A percentile compares a stretch with the other conserved stretches of the same genome.
These are phyloP conservation scores for Brachyhypopomus gauderio DNA, from an alignment of 2,113 vertebrate species.

Conservation along the genomic window DNA sequence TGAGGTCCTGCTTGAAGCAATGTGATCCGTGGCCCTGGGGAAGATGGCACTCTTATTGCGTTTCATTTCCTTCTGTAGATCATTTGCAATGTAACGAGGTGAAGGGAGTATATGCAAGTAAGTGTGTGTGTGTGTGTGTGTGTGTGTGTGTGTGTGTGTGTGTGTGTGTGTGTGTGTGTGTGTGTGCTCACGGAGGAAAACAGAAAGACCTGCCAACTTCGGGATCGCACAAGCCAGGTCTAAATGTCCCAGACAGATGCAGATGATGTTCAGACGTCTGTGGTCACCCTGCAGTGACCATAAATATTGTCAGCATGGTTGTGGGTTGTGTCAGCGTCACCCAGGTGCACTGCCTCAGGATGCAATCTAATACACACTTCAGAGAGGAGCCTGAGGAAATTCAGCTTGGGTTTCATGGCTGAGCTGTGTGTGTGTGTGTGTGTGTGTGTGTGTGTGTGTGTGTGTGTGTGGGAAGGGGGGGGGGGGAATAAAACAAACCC, in stretches of 20 bases:
- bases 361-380: slow-evolving; percentile 49
- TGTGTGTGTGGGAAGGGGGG: no score
- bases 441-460: no score
- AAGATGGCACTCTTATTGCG: not conserved
- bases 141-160: not conserved
- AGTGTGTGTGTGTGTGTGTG: not conserved
- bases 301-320: slow-evolving; percentile 55
- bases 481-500: slow-evolving; percentile 13
- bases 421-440: slow-evolving; percentile 10
- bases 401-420: slow-evolving; percentile 46
- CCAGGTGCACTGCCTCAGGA: slow-evolving; percentile 62
- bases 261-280: slow-evolving; percentile 53
- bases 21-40: not conserved
- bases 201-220: slow-evolving; percentile 1
- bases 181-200: not conserved
- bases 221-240: slow-evolving; percentile 4
- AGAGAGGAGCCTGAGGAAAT: slow-evolving; percentile 52
- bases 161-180: no score
- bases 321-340: slow-evolving; percentile 51
- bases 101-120: not conserved
- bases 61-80: slow-evolving; percentile 28
- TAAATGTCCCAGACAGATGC: slow-evolving; percentile 39
- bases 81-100: slow-evolving; percentile 35
- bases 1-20: not conserved
- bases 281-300: slow-evolving; percentile 59